Evolutionary conservation across 2,113 vertebrate species (phyloP).

Genomic region (Etia nguti): DNA sequence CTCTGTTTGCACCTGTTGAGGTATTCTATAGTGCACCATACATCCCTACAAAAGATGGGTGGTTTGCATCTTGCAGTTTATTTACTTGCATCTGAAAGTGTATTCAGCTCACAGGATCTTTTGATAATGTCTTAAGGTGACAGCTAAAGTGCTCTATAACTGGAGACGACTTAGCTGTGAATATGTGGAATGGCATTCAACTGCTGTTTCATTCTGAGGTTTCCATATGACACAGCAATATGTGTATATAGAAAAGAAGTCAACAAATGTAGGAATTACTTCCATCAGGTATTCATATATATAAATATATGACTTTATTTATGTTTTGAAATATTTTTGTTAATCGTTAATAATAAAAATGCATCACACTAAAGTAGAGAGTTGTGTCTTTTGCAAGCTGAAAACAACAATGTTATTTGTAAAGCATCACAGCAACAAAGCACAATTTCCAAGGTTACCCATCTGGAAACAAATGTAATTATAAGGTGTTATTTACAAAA

Average conservation of each 20-base stretch:
- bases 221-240: neutral
- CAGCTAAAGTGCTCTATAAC: neutral
- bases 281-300: neutral
- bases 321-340: neutral
- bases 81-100: neutral
- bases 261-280: neutral
- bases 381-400: neutral
- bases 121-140: neutral
- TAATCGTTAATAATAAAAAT: neutral
- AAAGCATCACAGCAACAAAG: neutral
- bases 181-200: neutral
- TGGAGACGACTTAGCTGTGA: neutral
- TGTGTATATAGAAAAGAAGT: neutral
- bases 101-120: neutral
- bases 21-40: neutral
- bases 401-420: neutral
- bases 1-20: neutral
- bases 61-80: neutral
- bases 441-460: neutral
- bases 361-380: neutral
- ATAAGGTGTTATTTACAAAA: neutral
- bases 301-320: neutral
- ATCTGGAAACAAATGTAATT: constrained; percentile 5
- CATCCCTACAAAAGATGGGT: neutral
- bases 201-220: neutral